Evolutionary conservation across 2,797 vertebrate genomes (phyloP).

Genomic region (Hylomyscus alleni): DNA sequence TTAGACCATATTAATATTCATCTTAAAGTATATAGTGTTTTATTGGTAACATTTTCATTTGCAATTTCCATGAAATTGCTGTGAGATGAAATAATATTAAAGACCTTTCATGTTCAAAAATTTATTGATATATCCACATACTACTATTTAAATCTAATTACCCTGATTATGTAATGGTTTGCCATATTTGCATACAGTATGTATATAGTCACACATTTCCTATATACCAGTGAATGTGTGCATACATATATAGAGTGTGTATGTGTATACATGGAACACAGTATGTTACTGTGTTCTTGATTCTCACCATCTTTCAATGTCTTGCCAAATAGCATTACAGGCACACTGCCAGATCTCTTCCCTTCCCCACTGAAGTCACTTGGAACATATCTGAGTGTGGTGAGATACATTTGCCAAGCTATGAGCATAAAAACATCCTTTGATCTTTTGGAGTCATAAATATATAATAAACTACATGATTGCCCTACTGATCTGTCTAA

Average conservation of each 20-base stretch:
- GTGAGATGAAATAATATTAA: neutral
- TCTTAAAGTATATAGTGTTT: neutral
- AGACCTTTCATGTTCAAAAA: neutral
- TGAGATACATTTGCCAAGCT: slow-evolving; percentile 91
- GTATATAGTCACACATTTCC: slow-evolving; percentile 87
- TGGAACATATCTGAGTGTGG: slow-evolving; percentile 90
- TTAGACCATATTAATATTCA: neutral
- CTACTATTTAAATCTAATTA: slow-evolving; percentile 45
- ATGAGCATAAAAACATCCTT: slow-evolving; percentile 91
- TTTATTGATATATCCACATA: neutral
- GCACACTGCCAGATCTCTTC: slow-evolving; percentile 89
- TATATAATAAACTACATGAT: slow-evolving; percentile 91
- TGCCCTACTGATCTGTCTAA: slow-evolving; percentile 89
- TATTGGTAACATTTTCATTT: neutral
- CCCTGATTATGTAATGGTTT: slow-evolving; percentile 36
- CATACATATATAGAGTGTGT: slow-evolving; percentile 84
- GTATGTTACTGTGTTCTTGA: slow-evolving; percentile 88
- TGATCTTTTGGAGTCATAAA: slow-evolving; percentile 92
- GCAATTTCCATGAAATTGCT: neutral
- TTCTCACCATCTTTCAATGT: slow-evolving; percentile 88
- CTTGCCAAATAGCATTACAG: slow-evolving; percentile 90
- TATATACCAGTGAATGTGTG: slow-evolving; percentile 85
- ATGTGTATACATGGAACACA: slow-evolving; percentile 85
- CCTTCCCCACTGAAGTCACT: slow-evolving; percentile 90
- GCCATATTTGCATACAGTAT: slow-evolving; percentile 77